Conservation (phyloP, 2,113 vertebrate genomes). For the Ellobius talpinus region DNA sequence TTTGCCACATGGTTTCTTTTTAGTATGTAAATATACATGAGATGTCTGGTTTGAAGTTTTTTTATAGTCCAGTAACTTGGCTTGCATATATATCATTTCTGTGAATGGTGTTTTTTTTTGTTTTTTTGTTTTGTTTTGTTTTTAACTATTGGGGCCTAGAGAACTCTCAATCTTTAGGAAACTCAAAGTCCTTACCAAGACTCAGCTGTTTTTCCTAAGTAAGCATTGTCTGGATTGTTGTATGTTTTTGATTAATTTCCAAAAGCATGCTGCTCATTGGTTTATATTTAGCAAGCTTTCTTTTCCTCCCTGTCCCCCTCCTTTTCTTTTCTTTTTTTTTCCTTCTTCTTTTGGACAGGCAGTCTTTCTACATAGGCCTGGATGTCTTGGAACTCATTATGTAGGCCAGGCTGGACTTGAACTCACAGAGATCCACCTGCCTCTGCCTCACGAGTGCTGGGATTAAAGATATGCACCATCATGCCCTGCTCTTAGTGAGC, state of each 20-base stretch:
- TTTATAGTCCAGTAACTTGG: background rate
- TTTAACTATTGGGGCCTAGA: too few relatives aligned
- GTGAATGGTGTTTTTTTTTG: background rate
- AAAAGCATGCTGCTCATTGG: background rate
- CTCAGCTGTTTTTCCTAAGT: background rate
- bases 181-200: too few relatives aligned
- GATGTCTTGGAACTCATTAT: too few relatives aligned
- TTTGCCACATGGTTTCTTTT: background rate
- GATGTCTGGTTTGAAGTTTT: background rate
- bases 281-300: background rate
- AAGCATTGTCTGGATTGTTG: background rate
- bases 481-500: too few relatives aligned
- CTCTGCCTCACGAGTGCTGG: too few relatives aligned
- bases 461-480: too few relatives aligned
- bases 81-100: background rate
- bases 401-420: too few relatives aligned
- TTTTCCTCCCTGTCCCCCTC: too few relatives aligned
- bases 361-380: too few relatives aligned
- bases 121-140: background rate
- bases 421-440: too few relatives aligned
- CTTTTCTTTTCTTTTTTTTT: background rate
- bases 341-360: too few relatives aligned
- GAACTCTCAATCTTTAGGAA: too few relatives aligned
- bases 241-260: slow-evolving; percentile 36
- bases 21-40: background rate